Evolutionary conservation across 2,797 vertebrate species (phyloP), one percentile per base, ranked within the genome.

Genomic region (Tolypeutes matacus): DNA sequence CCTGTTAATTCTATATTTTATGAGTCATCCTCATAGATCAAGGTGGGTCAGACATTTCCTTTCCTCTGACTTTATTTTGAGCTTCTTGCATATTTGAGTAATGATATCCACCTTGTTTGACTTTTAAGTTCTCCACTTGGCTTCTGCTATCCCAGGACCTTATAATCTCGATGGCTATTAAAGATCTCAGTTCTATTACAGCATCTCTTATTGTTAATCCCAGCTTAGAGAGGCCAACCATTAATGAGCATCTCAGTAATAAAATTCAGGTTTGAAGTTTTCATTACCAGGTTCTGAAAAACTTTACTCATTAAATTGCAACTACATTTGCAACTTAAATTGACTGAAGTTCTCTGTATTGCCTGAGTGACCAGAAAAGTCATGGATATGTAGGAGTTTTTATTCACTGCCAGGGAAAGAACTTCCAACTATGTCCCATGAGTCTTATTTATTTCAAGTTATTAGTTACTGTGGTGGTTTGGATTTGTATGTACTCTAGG

Each of bases 321-420:
- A 27, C 15, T 34, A n/a, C 77, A 53, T 84, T 70, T 94, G 20
- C 49, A 70, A 84, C 69, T 84, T 60, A 89, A 84, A 70, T 75
- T n/a, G 42, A 75, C 70, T 84, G 42, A n/a, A 62, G 51, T 14
- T 34, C 62, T 42, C 80, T 39, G 51, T 60, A 76, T 83, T 84
- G 60, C 70, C 89, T 13, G 36, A 69, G 8, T 51, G n/a, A 77
- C 80, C 51, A 77, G 39, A 69, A 89, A 89, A 77, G 20, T 69
- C 21, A 70, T 29, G 20, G 75, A 15, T 14, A 60, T 72, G 2
- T 72, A 34, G 46, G 34, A 93, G 27, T 27, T 60, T 77, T 89
- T 89, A 89, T 89, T 84, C 42, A 51, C n/a, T 62, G 7, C 77
- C 51, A 77, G 53, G 20, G 20, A 23, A 83, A 84, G 25, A 15